phyloP scores from a whole-genome alignment of 1,140 invertebrate species.

The Eueides isabella region DNA sequence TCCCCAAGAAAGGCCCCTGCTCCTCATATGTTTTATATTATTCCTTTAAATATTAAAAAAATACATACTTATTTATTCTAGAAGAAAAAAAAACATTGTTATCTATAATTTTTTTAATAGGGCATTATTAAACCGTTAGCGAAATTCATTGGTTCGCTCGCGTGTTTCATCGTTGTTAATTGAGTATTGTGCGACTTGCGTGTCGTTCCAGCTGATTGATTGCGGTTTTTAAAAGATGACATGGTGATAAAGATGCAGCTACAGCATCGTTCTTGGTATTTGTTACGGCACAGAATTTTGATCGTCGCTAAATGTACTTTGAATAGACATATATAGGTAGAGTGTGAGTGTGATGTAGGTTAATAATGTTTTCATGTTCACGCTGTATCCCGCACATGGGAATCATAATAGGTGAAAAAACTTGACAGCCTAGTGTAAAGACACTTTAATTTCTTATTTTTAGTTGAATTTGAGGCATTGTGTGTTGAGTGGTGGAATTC shows the following conservation, averaged over 20 bases:
- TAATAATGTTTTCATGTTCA: too few relatives aligned
- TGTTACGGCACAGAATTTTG: neutral
- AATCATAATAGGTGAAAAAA: too few relatives aligned
- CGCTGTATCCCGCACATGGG: too few relatives aligned
- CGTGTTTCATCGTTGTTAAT: slow-evolving; percentile 60
- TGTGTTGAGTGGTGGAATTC: too few relatives aligned
- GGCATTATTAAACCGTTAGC: slow-evolving; percentile 36
- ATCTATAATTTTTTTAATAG: neutral
- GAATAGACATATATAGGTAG: neutral
- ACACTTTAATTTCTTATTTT: too few relatives aligned
- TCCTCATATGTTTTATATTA: too few relatives aligned
- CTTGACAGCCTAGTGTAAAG: too few relatives aligned
- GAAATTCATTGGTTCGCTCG: slow-evolving; percentile 41
- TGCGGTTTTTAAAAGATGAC: slow-evolving; percentile 41
- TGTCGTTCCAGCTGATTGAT: slow-evolving; percentile 63
- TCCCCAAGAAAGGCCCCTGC: too few relatives aligned
- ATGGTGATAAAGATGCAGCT: slow-evolving; percentile 43
- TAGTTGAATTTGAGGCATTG: too few relatives aligned
- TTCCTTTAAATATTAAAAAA: too few relatives aligned
- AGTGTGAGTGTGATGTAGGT: neutral
- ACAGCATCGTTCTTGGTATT: slow-evolving; percentile 34
- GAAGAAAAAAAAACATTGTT: too few relatives aligned
- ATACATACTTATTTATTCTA: too few relatives aligned
- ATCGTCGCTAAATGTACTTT: neutral
- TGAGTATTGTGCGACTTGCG: slow-evolving; percentile 47